Percentiles rank a stretch among this genome's conserved stretches.
Evolutionary conservation across 2,797 vertebrate species (phyloP).

Genomic region (Eulemur coronatus): DNA sequence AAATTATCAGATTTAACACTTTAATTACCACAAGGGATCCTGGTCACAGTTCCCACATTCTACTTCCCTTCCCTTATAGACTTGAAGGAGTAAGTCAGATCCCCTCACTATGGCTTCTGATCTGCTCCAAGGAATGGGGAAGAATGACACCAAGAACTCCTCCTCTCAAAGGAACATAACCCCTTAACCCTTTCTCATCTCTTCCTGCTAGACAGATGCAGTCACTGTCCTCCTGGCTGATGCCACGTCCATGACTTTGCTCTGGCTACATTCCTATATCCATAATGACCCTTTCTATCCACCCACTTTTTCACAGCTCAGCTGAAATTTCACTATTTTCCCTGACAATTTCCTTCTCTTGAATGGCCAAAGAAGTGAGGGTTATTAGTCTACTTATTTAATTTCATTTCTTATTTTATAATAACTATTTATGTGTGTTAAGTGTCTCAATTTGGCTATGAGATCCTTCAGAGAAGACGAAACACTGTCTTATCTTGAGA

Average conservation of each 20-base stretch:
- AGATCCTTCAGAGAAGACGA: background rate
- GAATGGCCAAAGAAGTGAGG: background rate
- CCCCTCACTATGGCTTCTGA: background rate
- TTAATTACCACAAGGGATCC: background rate
- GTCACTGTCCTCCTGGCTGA: background rate
- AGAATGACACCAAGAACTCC: background rate
- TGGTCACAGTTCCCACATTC: background rate
- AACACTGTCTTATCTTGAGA: background rate
- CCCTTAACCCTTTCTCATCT: background rate
- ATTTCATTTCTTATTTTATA: background rate
- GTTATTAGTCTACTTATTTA: background rate
- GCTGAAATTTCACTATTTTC: background rate
- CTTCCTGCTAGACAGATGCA: background rate
- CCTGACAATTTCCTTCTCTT: background rate
- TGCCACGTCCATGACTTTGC: background rate
- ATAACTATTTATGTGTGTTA: background rate
- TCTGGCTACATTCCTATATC: background rate
- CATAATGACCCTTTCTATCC: background rate
- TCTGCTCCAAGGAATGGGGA: background rate
- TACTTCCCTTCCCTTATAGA: background rate
- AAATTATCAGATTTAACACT: conserved; percentile 28
- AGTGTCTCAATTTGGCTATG: background rate
- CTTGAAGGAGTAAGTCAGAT: background rate
- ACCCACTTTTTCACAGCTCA: background rate
- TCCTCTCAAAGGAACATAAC: background rate